These are phyloP conservation scores for Selene dorsalis DNA, from an alignment of 2,797 vertebrate species.

Conservation along the genomic window DNA sequence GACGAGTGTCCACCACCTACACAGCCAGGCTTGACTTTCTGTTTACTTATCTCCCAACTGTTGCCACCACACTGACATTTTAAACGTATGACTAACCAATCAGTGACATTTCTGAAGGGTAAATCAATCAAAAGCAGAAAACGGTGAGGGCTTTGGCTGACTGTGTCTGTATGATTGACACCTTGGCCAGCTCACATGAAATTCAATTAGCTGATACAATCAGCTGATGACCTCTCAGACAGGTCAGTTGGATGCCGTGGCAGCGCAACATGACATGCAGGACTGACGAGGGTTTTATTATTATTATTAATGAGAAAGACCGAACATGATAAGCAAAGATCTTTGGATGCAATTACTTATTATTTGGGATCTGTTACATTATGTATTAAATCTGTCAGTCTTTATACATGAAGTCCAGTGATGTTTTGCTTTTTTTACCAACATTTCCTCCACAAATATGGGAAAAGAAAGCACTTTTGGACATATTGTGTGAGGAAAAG, in stretches of 20 bases:
- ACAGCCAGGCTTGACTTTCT: constrained; percentile 33
- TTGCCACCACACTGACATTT: constrained; percentile 61
- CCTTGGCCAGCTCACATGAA: constrained; percentile 28
- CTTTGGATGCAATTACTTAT: constrained; percentile 35
- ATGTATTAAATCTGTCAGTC: constrained; percentile 42
- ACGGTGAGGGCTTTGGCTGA: constrained; percentile 13
- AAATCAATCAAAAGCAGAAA: constrained; percentile 62
- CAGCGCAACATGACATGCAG: constrained; percentile 15
- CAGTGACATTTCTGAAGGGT: constrained; percentile 58
- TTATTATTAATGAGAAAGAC: constrained; percentile 6
- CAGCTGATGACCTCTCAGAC: constrained; percentile 21
- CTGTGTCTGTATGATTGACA: constrained; percentile 46
- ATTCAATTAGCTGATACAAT: constrained; percentile 47
- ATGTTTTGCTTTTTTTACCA: constrained; percentile 5
- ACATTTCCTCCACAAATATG: not conserved
- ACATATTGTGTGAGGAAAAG: not conserved
- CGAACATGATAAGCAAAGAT: constrained; percentile 27
- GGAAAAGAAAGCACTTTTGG: not conserved
- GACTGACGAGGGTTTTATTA: constrained; percentile 10
- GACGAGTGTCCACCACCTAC: constrained; percentile 39
- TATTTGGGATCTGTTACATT: constrained; percentile 34
- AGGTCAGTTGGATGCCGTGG: not conserved
- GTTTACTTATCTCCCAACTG: constrained; percentile 48
- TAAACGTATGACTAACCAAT: constrained; percentile 59
- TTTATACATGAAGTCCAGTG: not conserved